These are phyloP conservation scores for Ammospiza maritima DNA, from an alignment of 2,797 vertebrate genomes.

Conservation along the genomic window DNA sequence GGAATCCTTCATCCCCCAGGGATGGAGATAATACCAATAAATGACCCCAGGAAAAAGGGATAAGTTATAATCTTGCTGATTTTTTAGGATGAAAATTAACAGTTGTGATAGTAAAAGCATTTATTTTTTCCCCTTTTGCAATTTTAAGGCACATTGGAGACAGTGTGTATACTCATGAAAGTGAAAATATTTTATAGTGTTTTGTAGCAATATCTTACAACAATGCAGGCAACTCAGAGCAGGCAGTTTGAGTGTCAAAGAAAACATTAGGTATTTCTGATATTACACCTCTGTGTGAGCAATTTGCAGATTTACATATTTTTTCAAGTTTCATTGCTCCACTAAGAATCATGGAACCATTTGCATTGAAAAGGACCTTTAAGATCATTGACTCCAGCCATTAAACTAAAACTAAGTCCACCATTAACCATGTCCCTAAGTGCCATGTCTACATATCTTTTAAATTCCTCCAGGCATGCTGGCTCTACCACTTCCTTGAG, in stretches of 20 bases:
- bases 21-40: background rate
- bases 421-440: background rate
- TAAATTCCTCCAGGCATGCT: background rate
- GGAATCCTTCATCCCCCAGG: background rate
- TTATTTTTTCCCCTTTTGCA: background rate
- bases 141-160: background rate
- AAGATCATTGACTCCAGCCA: background rate
- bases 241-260: background rate
- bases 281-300: background rate
- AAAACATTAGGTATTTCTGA: background rate
- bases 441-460: background rate
- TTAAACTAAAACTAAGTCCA: background rate
- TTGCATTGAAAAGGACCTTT: background rate
- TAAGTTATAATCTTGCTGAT: background rate
- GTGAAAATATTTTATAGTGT: background rate
- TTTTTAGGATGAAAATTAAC: slow-evolving; percentile 2
- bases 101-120: background rate
- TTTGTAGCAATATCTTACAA: background rate
- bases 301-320: background rate
- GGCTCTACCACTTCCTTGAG: background rate
- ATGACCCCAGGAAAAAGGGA: background rate
- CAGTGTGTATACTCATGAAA: background rate
- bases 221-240: background rate
- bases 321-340: background rate
- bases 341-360: background rate